Base-by-base conservation (phyloP, 1,140 invertebrate genomes). In the Zaprionus ghesquierei region DNA sequence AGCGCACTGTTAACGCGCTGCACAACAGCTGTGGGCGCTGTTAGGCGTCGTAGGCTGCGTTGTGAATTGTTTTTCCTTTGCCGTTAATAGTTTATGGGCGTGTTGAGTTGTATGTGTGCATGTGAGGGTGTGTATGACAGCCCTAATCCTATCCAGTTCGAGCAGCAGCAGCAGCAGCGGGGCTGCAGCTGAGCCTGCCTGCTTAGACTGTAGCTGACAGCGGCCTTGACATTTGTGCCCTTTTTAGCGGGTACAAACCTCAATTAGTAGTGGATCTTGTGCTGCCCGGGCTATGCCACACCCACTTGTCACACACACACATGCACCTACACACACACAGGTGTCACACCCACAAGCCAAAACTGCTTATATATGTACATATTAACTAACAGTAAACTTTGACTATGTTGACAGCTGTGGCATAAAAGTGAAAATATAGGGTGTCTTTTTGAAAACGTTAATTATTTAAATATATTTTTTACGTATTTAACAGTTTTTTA, bases 221-320 rank as follows among this genome's bases (percentile, higher is more conserved):
- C 81, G 80, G 80, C 80, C 80, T 84, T 84, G 80, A 84, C 80
- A 84, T 79, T 80, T 80, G 80, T 58, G 69, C 77, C 72, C 79
- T 75, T 80, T 74, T 84, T 68, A 70, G 51, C 60, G 63, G 62
- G 59, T 62, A 60, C 59, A 69, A 78, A 71, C 53, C 79, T 55
- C 80, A 84, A 84, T 84, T 85, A 84, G 81, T 78, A 66, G 79
- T 54, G 55, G 55, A 82, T 75, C 68, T 73, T 84, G 72, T 81
- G 69, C 68, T 78, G 76, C 64, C 75, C 74, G 58, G 81, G 66
- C 61, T 65, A 5, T 77, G 76, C 82, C 82, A 86, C 84, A 76
- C 82, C 82, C 79, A 82, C 79, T 82, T 74, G 70, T 84, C 68
- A 71, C 10, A 49, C 59, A 60, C 66, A 61, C 75, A 68, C 78